Conservation (phyloP, 1,140 invertebrate species). For the Gryllus bimaculatus region DNA sequence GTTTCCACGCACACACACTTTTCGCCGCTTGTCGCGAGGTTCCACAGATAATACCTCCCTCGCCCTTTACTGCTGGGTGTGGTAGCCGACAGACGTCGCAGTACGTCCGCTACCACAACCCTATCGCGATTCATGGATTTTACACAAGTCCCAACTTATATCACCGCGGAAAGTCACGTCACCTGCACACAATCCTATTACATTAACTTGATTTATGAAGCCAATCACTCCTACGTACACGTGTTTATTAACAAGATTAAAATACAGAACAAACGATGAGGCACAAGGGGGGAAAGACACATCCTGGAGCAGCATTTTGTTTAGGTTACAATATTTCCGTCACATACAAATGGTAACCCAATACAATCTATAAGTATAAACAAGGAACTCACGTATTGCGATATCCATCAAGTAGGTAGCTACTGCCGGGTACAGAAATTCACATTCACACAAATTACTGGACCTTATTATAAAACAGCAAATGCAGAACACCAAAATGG, state of each 20-base stretch:
- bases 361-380: neutral
- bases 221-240: conserved; percentile 37
- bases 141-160: conserved; percentile 24
- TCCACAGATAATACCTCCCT: conserved; percentile 24
- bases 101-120: conserved; percentile 25
- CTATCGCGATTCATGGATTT: conserved; percentile 22
- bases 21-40: conserved; percentile 21
- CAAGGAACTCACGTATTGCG: conserved; percentile 12
- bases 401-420: conserved; percentile 51
- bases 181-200: conserved; percentile 38
- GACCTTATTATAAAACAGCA: neutral
- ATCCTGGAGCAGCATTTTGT: conserved; percentile 20
- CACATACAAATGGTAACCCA: neutral
- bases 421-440: neutral
- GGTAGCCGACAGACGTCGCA: conserved; percentile 29
- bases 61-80: conserved; percentile 38
- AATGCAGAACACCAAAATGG: conserved; percentile 4
- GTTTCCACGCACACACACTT: conserved; percentile 23
- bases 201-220: conserved; percentile 44
- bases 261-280: conserved; percentile 30
- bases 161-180: conserved; percentile 21
- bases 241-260: conserved; percentile 44
- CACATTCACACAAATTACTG: neutral
- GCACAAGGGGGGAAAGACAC: conserved; percentile 22
- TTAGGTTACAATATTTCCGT: conserved; percentile 18